Evolutionary conservation across 2,797 vertebrate species (phyloP).

Genomic region (Apogon talboti): DNA sequence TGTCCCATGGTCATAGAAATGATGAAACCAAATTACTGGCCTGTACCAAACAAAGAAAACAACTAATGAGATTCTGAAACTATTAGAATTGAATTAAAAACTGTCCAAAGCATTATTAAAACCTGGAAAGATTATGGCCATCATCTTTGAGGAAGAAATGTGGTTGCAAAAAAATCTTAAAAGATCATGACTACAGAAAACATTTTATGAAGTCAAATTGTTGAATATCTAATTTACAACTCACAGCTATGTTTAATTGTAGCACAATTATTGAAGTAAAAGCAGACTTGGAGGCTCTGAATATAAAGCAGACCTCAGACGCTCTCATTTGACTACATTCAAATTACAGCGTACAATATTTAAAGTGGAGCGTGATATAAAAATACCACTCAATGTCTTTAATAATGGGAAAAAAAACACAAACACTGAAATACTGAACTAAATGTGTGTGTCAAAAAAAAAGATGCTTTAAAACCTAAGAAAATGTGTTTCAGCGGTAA

Average conservation of each 20-base stretch:
- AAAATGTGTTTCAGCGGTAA: background rate
- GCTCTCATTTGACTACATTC: slow-evolving; percentile 55
- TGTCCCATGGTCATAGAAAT: too few relatives aligned
- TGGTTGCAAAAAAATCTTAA: too few relatives aligned
- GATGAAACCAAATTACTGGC: too few relatives aligned
- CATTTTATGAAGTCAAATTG: too few relatives aligned
- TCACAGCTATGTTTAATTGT: background rate
- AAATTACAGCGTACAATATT: slow-evolving; percentile 39
- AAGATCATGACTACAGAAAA: too few relatives aligned
- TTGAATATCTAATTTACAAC: too few relatives aligned
- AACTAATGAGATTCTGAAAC: too few relatives aligned
- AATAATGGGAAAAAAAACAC: background rate
- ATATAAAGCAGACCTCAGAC: slow-evolving; percentile 6
- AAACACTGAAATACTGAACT: background rate
- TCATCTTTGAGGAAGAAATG: too few relatives aligned
- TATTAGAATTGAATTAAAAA: too few relatives aligned
- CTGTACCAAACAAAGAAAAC: too few relatives aligned
- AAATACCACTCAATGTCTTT: background rate
- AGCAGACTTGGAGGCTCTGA: background rate
- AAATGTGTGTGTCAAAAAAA: background rate
- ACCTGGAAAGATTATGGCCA: too few relatives aligned
- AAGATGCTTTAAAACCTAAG: background rate
- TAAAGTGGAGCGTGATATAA: slow-evolving; percentile 2
- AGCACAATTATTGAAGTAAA: slow-evolving; percentile 3
- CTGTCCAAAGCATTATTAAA: too few relatives aligned